Base-by-base conservation (phyloP, 2,888 invertebrate species). In the Drosophila mayaguana region DNA sequence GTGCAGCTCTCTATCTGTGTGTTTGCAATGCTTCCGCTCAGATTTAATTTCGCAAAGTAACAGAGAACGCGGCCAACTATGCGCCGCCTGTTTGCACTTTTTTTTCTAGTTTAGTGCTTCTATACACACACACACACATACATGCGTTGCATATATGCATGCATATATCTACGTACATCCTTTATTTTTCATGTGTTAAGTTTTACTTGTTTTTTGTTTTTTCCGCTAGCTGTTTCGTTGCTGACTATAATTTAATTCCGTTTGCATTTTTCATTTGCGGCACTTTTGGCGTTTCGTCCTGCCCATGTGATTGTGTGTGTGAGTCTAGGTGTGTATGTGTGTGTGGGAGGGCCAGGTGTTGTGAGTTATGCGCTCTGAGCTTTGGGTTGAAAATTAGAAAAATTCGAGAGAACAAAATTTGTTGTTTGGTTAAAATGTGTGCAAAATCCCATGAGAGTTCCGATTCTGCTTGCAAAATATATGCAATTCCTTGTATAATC, bases 191-290 rank as follows among this genome's bases (percentile, higher is more conserved):
- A 53, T 53, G 45, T 64, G 45, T n/a, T 60, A 59, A 40, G 34
- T 36, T 50, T 36, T 42, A 55, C 65, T 59, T 42, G 18, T 22
- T 40, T 59, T 70, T 34, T 20, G 20, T 40, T 61, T 69, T 25
- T 22, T 66, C 46, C 38, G 53, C 50, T 73, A 55, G 68, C 88
- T 87, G 74, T 90, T 84, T 90, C 78, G 90, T 80, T 83, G 57
- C 89, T 72, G 88, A 77, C 90, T 89, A 83, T 86, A 86, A 86
- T 86, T 89, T 86, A 86, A 90, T 86, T 86, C 80, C 75, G 88
- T 88, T 88, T 86, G 86, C 86, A 86, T 86, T 90, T 86, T 86
- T 86, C 88, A 86, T 86, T 89, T 86, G 90, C 89, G 89, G 86
- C 90, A 88, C 90, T 86, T 86, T 90, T 74, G 71, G 81, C 83